Conservation (phyloP, 2,888 invertebrate species). For the Cantharis rufa region DNA sequence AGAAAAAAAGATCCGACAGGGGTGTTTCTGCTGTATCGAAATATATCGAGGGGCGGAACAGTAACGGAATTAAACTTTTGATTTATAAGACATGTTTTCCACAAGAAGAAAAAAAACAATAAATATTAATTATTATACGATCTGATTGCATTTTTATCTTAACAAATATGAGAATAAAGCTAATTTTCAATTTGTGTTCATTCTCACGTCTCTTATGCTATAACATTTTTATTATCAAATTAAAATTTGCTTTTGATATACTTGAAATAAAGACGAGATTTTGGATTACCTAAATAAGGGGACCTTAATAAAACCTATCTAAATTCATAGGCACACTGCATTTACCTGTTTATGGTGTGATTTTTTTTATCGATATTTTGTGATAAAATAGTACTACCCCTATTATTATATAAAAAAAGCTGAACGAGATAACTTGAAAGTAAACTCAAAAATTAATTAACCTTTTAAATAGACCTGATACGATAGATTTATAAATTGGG, state of each 20-base stretch:
- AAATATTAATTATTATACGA: conserved; percentile 16
- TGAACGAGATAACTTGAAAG: not conserved
- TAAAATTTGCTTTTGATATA: conserved; percentile 45
- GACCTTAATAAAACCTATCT: conserved; percentile 45
- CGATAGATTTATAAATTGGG: not conserved
- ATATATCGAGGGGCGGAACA: conserved; percentile 43
- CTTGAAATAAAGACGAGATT: conserved; percentile 24
- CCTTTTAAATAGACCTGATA: not conserved
- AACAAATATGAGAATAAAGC: conserved; percentile 25
- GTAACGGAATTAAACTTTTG: conserved; percentile 43
- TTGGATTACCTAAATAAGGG: conserved; percentile 11
- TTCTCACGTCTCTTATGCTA: conserved; percentile 49
- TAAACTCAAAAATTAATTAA: not conserved
- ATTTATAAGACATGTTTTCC: conserved; percentile 32
- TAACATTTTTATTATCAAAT: conserved; percentile 53
- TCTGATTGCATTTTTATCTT: conserved; percentile 9
- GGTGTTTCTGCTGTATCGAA: conserved; percentile 31
- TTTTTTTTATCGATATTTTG: not conserved
- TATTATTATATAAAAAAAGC: not conserved
- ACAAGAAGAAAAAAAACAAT: conserved; percentile 14
- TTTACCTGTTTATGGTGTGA: conserved; percentile 14
- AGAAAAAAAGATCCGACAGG: conserved; percentile 32
- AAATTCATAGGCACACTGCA: conserved; percentile 53
- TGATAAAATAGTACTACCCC: not conserved
- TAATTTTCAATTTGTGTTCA: conserved; percentile 56